phyloP scores from a whole-genome alignment of 2,888 invertebrate species.

The Enoplolaimus lenunculus region DNA sequence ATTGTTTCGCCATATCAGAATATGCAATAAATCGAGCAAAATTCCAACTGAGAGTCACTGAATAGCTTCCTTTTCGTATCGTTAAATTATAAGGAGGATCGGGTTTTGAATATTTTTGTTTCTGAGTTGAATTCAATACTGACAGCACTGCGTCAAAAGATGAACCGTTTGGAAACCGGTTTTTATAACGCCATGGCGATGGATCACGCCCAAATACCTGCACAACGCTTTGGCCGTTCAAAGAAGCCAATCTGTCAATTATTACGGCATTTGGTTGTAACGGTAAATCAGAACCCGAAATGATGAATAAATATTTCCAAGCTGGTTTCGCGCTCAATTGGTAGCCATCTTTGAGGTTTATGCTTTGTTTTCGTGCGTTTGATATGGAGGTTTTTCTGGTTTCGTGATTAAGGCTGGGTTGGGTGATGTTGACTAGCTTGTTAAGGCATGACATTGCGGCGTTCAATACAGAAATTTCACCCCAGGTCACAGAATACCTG shows the following conservation, averaged over 20 bases:
- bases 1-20: not conserved
- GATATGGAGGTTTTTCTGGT: not conserved
- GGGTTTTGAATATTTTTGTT: not conserved
- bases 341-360: too few species aligned
- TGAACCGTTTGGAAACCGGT: not conserved
- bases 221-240: constrained; percentile 12
- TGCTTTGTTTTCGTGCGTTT: too few species aligned
- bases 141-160: not conserved
- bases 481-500: constrained; percentile 20
- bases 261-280: constrained; percentile 19
- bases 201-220: not conserved
- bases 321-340: not conserved
- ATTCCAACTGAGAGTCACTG: constrained; percentile 16
- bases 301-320: constrained; percentile 21
- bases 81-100: not conserved
- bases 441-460: constrained; percentile 19
- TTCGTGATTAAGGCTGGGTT: not conserved
- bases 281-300: constrained; percentile 23
- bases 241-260: not conserved
- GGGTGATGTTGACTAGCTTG: not conserved
- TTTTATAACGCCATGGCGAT: constrained; percentile 18
- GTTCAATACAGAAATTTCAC: constrained; percentile 13
- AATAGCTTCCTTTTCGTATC: constrained; percentile 22
- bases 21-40: constrained; percentile 19
- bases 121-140: constrained; percentile 1